Percentiles rank a stretch among this genome's conserved stretches.
phyloP scores from a whole-genome alignment of 2,113 vertebrate genomes.

The Murina feae region DNA sequence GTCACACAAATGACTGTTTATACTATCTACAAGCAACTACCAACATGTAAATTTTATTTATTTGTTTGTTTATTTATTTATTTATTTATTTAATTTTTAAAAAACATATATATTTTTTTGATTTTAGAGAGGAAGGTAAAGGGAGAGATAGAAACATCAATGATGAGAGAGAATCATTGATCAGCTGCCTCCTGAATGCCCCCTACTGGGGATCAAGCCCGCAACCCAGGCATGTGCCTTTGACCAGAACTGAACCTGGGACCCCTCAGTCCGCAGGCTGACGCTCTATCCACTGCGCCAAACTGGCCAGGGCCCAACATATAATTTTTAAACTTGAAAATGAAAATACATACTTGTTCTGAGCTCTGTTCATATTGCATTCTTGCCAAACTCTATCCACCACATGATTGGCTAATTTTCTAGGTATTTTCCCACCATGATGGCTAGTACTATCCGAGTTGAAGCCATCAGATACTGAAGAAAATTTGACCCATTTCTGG shows the following conservation, averaged over 20 bases:
- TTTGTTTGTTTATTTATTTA: neutral
- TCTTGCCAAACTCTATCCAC: slow-evolving; percentile 98
- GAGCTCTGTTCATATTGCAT: slow-evolving; percentile 96
- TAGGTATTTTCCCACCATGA: slow-evolving; percentile 95
- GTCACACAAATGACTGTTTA: slow-evolving; percentile 5
- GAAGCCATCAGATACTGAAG: slow-evolving; percentile 91
- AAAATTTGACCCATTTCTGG: slow-evolving; percentile 95
- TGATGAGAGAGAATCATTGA: too few species aligned
- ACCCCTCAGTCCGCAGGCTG: too few species aligned
- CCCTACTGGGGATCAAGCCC: too few species aligned
- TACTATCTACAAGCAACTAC: neutral
- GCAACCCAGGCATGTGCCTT: too few species aligned
- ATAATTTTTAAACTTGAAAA: slow-evolving; percentile 43
- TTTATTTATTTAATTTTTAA: too few species aligned
- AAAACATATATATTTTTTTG: too few species aligned
- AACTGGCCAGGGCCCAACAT: neutral
- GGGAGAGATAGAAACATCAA: too few species aligned
- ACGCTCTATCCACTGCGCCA: too few species aligned
- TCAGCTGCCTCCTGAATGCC: too few species aligned
- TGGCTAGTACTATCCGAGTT: slow-evolving; percentile 92
- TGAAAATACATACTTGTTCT: slow-evolving; percentile 91
- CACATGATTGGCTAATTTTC: slow-evolving; percentile 91
- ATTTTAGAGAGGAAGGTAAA: too few species aligned
- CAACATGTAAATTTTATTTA: slow-evolving; percentile 2
- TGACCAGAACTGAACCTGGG: too few species aligned